Percentiles rank a stretch among this genome's conserved stretches.
These are phyloP conservation scores for Oryzias melastigma DNA, from an alignment of 2,113 vertebrate species.

Conservation along the genomic window DNA sequence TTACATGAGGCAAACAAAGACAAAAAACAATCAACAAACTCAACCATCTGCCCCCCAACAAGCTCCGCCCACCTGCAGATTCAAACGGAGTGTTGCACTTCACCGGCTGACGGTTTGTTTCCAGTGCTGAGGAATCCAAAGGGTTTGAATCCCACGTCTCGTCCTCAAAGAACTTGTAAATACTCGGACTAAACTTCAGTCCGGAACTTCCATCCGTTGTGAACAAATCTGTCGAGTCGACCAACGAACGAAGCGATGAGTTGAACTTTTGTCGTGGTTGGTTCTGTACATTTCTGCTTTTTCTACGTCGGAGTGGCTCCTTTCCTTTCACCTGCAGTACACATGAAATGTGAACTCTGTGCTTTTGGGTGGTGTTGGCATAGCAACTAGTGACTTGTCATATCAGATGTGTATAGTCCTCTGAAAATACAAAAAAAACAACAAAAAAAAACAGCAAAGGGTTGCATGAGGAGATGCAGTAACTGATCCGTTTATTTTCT, in stretches of 20 bases:
- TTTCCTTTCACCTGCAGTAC: constrained; percentile 58
- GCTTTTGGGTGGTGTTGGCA: constrained; percentile 71
- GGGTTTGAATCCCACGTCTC: constrained; percentile 36
- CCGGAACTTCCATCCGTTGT: constrained; percentile 44
- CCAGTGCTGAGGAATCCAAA: constrained; percentile 60
- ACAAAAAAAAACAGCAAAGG: constrained; percentile 15
- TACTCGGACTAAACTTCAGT: constrained; percentile 54
- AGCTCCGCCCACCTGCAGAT: too few relatives aligned
- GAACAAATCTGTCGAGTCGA: constrained; percentile 49
- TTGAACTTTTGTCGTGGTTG: constrained; percentile 48
- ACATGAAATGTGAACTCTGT: constrained; percentile 70
- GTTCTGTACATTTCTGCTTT: constrained; percentile 44
- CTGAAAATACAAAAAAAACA: constrained; percentile 17
- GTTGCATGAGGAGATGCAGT: constrained; percentile 81
- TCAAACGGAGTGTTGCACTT: not conserved
- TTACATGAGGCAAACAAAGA: too few relatives aligned
- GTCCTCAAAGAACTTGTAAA: constrained; percentile 62
- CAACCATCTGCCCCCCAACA: too few relatives aligned
- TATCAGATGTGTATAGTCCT: constrained; percentile 72
- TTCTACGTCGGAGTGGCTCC: constrained; percentile 58
- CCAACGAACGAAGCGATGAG: constrained; percentile 56
- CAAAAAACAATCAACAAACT: too few relatives aligned
- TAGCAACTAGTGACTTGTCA: constrained; percentile 72
- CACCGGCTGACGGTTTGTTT: constrained; percentile 22
- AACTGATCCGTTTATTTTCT: constrained; percentile 69